Evolutionary conservation across 2,888 invertebrate genomes (phyloP), one percentile per base, ranked within the genome.

Genomic region (Candidula unifasciata): DNA sequence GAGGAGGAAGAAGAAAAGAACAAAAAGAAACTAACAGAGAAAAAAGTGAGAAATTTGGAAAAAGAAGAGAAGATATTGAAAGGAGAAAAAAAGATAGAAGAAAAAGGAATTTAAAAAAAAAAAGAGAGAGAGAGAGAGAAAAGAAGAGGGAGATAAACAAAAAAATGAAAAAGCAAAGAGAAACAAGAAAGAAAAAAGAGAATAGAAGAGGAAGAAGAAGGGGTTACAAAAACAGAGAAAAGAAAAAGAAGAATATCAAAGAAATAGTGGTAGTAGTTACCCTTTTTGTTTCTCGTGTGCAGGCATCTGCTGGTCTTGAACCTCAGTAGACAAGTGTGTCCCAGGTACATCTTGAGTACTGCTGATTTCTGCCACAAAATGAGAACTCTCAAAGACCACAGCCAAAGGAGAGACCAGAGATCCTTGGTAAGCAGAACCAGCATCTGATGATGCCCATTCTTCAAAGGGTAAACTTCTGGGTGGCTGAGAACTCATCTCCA

Each of bases 211-310:
- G n/a, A n/a, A n/a, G 21, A 60, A 24, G 60, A 5, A n/a, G n/a
- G 24, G 21, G n/a, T 5, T 18, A 5, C 21, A 60, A 2, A 21
- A 16, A 60, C 18, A 5, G 18, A 60, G n/a, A 60, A 21, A 60
- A 60, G 21, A 60, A 24, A n/a, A 18, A 60, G 21, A 60, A 60
- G 13, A 54, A 54, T 13, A 54, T 18, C 8, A 54, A 18, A 54
- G 18, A 54, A 54, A 18, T 13, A 18, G 18, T 13, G 54, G 18
- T 18, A 54, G 21, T 60, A 60, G 21, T 80, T 16, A 80, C 80
- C 57, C 54, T 35, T 80, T 80, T 18, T 80, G 80, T 35, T 80
- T 80, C 8, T 71, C 71, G 2, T 18, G 24, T 33, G 54, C 52
- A 27, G 35, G 44, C 69, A 27, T 54, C 5, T 24, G 24, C n/a